Conservation (phyloP, 1,140 invertebrate genomes). For the Xylocopa sonorina region DNA sequence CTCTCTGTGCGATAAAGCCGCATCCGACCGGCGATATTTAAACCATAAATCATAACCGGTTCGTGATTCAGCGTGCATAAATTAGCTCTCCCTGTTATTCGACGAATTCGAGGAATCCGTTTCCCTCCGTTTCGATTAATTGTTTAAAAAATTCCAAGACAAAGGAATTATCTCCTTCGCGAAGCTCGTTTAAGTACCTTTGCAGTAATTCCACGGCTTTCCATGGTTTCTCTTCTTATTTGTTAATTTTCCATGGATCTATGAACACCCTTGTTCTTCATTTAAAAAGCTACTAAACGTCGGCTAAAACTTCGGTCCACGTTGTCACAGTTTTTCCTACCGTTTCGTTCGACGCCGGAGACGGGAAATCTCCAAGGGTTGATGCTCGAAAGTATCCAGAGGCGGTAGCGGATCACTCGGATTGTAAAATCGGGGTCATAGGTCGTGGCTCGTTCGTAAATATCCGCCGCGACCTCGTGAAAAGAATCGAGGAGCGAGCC, state of each 20-base stretch:
- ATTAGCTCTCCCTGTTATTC: constrained; percentile 10
- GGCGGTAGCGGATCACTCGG: neutral
- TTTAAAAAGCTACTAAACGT: too few species aligned
- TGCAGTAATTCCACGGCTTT: neutral
- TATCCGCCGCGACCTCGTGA: neutral
- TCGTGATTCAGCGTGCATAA: constrained; percentile 13
- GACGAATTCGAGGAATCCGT: constrained; percentile 17
- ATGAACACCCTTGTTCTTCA: too few species aligned
- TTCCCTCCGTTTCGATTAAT: neutral
- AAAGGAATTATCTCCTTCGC: neutral
- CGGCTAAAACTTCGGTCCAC: too few species aligned
- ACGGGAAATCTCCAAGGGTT: too few species aligned
- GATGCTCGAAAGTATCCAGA: too few species aligned
- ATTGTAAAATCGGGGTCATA: neutral
- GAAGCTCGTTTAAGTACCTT: neutral
- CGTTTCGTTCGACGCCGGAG: too few species aligned
- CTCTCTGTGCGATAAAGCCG: constrained; percentile 4
- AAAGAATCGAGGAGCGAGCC: neutral
- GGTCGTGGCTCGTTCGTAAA: constrained; percentile 5
- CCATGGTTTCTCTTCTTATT: too few species aligned
- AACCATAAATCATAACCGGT: constrained; percentile 13
- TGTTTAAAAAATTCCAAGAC: neutral
- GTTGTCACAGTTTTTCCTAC: too few species aligned
- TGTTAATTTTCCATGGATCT: too few species aligned
- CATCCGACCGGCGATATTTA: neutral